These are phyloP conservation scores for Peromyscus leucopus DNA, from an alignment of 2,113 vertebrate species.

Conservation along the genomic window DNA sequence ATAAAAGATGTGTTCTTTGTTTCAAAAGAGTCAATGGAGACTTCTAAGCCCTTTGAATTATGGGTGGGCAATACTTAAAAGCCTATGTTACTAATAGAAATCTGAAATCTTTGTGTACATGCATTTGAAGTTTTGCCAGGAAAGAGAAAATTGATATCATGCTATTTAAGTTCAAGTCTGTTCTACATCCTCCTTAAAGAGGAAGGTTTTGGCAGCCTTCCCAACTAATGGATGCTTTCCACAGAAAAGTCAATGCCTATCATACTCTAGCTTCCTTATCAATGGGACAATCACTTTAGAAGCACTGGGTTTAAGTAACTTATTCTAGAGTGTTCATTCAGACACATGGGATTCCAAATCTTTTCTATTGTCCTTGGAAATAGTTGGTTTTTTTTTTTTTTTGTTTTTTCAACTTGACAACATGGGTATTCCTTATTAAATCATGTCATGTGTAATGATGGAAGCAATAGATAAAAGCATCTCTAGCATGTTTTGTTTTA, in stretches of 20 bases:
- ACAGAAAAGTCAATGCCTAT: slow-evolving; percentile 25
- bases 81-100: slow-evolving; percentile 46
- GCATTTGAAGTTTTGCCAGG: slow-evolving; percentile 54
- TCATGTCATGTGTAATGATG: not conserved
- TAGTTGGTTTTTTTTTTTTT: not conserved
- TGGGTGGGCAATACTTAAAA: not conserved
- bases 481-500: not conserved
- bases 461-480: not conserved
- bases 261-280: slow-evolving; percentile 43
- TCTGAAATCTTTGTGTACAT: slow-evolving; percentile 47
- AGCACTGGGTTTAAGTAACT: slow-evolving; percentile 52
- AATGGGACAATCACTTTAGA: slow-evolving; percentile 46
- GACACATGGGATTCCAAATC: not conserved
- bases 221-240: slow-evolving; percentile 58
- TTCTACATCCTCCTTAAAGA: slow-evolving; percentile 61
- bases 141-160: slow-evolving; percentile 59
- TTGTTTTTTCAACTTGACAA: not conserved
- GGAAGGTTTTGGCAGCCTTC: slow-evolving; percentile 55
- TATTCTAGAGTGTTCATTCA: slow-evolving; percentile 46
- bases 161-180: slow-evolving; percentile 53
- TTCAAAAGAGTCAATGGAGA: slow-evolving; percentile 51
- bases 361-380: slow-evolving; percentile 50
- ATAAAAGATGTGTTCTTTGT: not conserved
- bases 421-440: not conserved
- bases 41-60: slow-evolving; percentile 37